These are phyloP conservation scores for Illadopsis cleaveri DNA, from an alignment of 2,113 vertebrate species.

Conservation along the genomic window DNA sequence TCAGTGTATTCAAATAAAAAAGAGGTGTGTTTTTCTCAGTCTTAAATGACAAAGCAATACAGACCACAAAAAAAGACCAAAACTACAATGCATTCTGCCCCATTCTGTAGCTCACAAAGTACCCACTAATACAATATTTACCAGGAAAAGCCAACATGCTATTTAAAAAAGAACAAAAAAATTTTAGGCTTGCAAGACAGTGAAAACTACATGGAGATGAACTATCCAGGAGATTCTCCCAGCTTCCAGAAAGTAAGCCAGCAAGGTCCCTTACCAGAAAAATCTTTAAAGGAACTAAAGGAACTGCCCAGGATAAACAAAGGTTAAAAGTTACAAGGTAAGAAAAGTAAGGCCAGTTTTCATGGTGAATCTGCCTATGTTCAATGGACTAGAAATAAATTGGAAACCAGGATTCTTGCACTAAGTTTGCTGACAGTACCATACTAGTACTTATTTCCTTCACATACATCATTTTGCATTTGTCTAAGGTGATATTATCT, in stretches of 20 bases:
- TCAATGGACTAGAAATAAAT: neutral
- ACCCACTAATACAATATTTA: neutral
- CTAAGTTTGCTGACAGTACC: neutral
- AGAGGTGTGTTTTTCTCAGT: neutral
- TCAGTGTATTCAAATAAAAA: neutral
- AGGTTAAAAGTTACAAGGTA: neutral
- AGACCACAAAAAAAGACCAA: neutral
- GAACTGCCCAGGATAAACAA: neutral
- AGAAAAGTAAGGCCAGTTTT: neutral
- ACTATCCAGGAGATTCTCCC: neutral
- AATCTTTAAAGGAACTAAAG: neutral
- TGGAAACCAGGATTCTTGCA: neutral
- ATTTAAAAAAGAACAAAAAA: neutral
- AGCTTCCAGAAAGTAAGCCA: neutral
- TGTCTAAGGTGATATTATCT: neutral
- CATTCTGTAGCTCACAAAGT: neutral
- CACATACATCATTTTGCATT: neutral
- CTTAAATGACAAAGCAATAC: neutral
- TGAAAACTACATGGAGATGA: neutral
- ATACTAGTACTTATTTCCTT: neutral
- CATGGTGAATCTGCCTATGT: neutral
- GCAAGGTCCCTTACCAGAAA: neutral
- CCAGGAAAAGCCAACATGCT: neutral
- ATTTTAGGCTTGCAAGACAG: neutral
- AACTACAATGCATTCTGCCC: neutral